Percentiles rank a stretch among this genome's conserved stretches.
These are phyloP conservation scores for Phthorimaea operculella DNA, from an alignment of 1,140 invertebrate species.

Conservation along the genomic window DNA sequence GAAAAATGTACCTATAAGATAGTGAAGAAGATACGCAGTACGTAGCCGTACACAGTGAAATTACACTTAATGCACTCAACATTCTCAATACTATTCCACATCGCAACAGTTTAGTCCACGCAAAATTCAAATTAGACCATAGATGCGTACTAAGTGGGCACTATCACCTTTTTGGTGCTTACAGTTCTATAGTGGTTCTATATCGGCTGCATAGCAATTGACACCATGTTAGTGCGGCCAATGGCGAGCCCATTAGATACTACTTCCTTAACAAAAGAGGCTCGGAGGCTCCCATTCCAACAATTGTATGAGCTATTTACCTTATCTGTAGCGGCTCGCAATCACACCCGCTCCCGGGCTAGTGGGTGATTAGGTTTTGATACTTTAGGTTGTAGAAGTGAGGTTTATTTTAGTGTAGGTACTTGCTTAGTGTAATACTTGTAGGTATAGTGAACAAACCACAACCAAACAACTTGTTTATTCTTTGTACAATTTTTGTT, in stretches of 20 bases:
- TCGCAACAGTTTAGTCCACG: slow-evolving; percentile 31
- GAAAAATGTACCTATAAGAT: too few species aligned
- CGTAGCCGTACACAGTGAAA: too few species aligned
- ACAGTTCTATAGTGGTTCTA: neutral
- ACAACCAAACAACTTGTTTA: too few species aligned
- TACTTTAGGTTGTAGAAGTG: slow-evolving; percentile 18
- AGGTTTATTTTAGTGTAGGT: too few species aligned
- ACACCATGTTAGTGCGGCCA: slow-evolving; percentile 56
- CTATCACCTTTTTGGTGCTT: neutral
- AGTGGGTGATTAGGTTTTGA: slow-evolving; percentile 30
- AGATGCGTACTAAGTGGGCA: slow-evolving; percentile 25
- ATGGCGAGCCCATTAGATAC: slow-evolving; percentile 53
- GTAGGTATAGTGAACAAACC: too few species aligned
- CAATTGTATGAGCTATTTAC: slow-evolving; percentile 67
- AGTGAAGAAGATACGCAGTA: too few species aligned
- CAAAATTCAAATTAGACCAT: slow-evolving; percentile 40
- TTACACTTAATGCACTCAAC: neutral
- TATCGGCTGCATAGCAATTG: slow-evolving; percentile 23
- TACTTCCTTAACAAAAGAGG: slow-evolving; percentile 62
- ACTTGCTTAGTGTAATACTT: too few species aligned
- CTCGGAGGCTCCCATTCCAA: slow-evolving; percentile 50
- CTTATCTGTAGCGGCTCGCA: slow-evolving; percentile 55
- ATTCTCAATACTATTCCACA: neutral
- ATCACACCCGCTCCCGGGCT: slow-evolving; percentile 44
- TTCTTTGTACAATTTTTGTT: too few species aligned